Evolutionary conservation across 1,140 invertebrate genomes (phyloP).

Genomic region (Platyura marginata): DNA sequence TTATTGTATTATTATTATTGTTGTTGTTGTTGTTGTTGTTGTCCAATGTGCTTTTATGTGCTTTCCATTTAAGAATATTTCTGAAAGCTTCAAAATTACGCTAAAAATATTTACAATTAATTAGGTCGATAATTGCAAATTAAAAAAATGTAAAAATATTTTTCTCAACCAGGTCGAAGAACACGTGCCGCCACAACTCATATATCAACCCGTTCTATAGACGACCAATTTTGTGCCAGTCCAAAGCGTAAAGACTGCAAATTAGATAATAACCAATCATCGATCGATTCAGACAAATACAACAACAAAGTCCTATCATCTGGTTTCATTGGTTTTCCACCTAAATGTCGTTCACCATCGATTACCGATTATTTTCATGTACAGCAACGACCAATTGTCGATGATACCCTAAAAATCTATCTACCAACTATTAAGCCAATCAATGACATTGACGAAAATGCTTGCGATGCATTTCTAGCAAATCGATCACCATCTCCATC

Average conservation of each 20-base stretch:
- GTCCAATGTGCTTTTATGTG: too few relatives aligned
- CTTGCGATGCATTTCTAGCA: neutral
- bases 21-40: too few relatives aligned
- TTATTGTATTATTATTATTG: too few relatives aligned
- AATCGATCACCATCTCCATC: neutral
- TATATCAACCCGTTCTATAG: slow-evolving; percentile 9
- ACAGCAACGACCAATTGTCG: neutral
- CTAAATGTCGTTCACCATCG: neutral
- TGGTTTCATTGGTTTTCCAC: neutral
- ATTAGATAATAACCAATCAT: slow-evolving; percentile 13
- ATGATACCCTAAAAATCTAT: too few relatives aligned
- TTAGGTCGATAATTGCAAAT: too few relatives aligned
- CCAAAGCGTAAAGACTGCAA: slow-evolving; percentile 25
- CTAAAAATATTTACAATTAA: too few relatives aligned
- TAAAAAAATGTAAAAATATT: too few relatives aligned
- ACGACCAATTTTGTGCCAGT: slow-evolving; percentile 23
- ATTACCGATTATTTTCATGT: slow-evolving; percentile 2
- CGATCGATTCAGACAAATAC: neutral
- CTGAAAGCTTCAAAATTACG: too few relatives aligned
- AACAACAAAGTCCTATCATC: neutral
- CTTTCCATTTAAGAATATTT: too few relatives aligned
- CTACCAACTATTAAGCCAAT: neutral
- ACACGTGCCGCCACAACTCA: neutral
- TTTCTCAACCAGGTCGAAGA: slow-evolving; percentile 1
- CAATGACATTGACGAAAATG: neutral